These are phyloP conservation scores for Galbula dea DNA, from an alignment of 2,113 vertebrate genomes.

Conservation along the genomic window DNA sequence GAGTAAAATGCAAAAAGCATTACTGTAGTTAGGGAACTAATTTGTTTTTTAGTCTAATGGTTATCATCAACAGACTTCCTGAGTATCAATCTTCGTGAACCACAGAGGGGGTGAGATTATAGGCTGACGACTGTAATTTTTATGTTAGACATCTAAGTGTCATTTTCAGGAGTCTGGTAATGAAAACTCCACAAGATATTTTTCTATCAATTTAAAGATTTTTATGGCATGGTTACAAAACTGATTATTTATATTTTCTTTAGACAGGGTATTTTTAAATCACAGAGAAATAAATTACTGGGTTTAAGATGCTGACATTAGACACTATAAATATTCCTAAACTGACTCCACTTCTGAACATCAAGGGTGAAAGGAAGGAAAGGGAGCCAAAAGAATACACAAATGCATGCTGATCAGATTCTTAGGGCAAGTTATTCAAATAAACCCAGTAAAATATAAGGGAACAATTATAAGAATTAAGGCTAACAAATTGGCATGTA, in stretches of 20 bases:
- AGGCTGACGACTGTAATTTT: conserved; percentile 56
- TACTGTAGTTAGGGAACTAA: conserved; percentile 38
- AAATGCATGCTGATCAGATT: neutral
- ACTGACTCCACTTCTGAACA: neutral
- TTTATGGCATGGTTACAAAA: conserved; percentile 13
- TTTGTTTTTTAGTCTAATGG: conserved; percentile 65
- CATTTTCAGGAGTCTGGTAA: conserved; percentile 44
- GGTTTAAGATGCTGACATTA: neutral
- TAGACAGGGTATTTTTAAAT: conserved; percentile 2
- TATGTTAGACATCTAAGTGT: conserved; percentile 44
- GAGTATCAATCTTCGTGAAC: conserved; percentile 61
- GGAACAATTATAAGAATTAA: neutral
- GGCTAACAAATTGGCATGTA: neutral
- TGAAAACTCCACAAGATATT: conserved; percentile 36
- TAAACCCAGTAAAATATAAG: neutral
- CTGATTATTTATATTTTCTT: neutral
- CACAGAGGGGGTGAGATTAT: conserved; percentile 36
- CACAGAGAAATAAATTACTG: neutral
- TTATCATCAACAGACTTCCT: conserved; percentile 59
- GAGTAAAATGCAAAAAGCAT: neutral
- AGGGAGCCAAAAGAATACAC: neutral
- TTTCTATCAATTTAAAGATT: neutral
- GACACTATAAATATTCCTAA: conserved; percentile 28
- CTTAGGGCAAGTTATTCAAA: neutral
- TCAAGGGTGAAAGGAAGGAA: neutral